Conservation (phyloP, 92 coral and sea anemone genomes). For the Umimayanthus kanabou region DNA sequence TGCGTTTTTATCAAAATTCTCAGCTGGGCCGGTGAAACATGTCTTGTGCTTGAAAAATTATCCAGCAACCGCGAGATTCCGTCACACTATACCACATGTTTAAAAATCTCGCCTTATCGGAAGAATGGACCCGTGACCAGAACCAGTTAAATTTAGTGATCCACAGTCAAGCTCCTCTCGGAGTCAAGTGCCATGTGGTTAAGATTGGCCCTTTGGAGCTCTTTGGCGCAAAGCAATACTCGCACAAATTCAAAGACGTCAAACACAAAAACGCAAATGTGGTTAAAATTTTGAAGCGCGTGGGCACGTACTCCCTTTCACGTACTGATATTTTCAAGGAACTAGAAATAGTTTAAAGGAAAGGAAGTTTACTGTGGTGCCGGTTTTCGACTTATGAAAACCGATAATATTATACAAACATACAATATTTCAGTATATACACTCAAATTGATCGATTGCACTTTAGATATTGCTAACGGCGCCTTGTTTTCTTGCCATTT, state of each 20-base stretch:
- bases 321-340: neutral
- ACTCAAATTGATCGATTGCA: neutral
- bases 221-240: neutral
- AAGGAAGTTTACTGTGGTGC: neutral
- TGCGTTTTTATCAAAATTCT: too few relatives aligned
- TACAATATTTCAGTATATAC: neutral
- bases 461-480: neutral
- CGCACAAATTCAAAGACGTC: neutral
- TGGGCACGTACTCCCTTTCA: neutral
- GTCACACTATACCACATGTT: too few relatives aligned
- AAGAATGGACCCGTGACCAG: too few relatives aligned
- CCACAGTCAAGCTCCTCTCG: too few relatives aligned
- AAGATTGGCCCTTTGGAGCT: neutral
- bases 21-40: too few relatives aligned
- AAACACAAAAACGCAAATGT: neutral
- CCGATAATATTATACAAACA: neutral
- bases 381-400: neutral
- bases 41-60: too few relatives aligned
- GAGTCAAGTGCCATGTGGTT: neutral
- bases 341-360: neutral
- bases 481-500: neutral
- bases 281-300: neutral
- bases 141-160: neutral
- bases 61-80: too few relatives aligned
- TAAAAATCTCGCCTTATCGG: too few relatives aligned